These are phyloP conservation scores for Cheilosia urbana DNA, from an alignment of 2,888 invertebrate genomes.

Conservation along the genomic window DNA sequence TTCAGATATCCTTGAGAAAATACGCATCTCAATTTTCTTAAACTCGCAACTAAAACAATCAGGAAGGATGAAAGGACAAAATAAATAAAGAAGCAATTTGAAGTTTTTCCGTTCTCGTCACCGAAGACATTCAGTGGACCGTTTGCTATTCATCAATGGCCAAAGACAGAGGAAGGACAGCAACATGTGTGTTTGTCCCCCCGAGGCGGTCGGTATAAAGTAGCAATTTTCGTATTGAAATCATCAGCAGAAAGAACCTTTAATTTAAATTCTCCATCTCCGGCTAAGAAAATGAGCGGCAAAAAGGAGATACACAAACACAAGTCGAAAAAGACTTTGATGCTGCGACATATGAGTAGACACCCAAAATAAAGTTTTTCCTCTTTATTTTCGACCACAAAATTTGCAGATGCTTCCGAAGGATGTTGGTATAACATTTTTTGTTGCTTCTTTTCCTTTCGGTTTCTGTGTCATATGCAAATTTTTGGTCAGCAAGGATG, in stretches of 20 bases:
- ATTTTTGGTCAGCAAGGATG: slow-evolving; percentile 19
- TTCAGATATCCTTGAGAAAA: slow-evolving; percentile 6
- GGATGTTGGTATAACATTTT: slow-evolving; percentile 10
- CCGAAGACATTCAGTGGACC: slow-evolving; percentile 12
- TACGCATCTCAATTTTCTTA: slow-evolving; percentile 30
- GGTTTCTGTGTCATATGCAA: slow-evolving; percentile 40
- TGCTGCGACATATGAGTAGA: background rate
- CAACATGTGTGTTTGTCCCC: slow-evolving; percentile 6
- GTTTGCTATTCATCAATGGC: slow-evolving; percentile 17
- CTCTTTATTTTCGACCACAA: slow-evolving; percentile 9
- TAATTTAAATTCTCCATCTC: slow-evolving; percentile 31
- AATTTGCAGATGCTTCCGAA: slow-evolving; percentile 33
- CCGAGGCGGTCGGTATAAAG: background rate
- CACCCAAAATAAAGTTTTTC: background rate
- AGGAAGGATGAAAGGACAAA: slow-evolving; percentile 13
- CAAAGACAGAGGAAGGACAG: background rate
- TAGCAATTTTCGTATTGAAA: slow-evolving; percentile 14
- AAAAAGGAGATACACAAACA: slow-evolving; percentile 6
- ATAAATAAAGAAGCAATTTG: slow-evolving; percentile 12
- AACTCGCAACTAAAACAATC: slow-evolving; percentile 32
- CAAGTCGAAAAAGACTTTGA: slow-evolving; percentile 15
- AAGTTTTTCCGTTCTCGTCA: background rate
- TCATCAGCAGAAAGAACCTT: slow-evolving; percentile 6
- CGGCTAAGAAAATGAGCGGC: slow-evolving; percentile 3
- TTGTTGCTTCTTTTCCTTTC: background rate